These are phyloP conservation scores for Leptobrachium ailaonicum DNA, from an alignment of 2,113 vertebrate species.

Conservation along the genomic window DNA sequence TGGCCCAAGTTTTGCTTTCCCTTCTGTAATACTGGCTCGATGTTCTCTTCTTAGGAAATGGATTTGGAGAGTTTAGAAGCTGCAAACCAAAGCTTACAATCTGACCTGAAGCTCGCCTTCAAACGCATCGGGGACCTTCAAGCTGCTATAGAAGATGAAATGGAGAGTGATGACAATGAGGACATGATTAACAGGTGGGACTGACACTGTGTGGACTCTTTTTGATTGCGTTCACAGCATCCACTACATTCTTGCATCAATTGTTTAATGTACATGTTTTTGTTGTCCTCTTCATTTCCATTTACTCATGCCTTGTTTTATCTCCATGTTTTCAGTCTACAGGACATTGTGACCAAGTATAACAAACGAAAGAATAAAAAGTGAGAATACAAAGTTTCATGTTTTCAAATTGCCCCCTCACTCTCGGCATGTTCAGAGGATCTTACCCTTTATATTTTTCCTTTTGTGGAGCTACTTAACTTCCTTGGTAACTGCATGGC, in stretches of 20 bases:
- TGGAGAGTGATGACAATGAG: slow-evolving; percentile 97
- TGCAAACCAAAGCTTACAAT: slow-evolving; percentile 95
- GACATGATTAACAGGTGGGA: slow-evolving; percentile 95
- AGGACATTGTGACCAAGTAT: slow-evolving; percentile 99
- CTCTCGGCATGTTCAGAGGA: slow-evolving; percentile 48
- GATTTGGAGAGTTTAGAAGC: slow-evolving; percentile 95
- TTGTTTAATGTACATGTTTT: background rate
- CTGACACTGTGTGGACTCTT: background rate
- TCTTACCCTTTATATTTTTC: slow-evolving; percentile 50
- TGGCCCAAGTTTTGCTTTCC: too few species aligned
- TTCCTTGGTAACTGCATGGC: slow-evolving; percentile 39
- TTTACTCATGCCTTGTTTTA: slow-evolving; percentile 52
- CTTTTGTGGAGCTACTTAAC: slow-evolving; percentile 52
- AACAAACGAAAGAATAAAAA: slow-evolving; percentile 96
- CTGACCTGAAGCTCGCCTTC: slow-evolving; percentile 95
- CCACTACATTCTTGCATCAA: background rate
- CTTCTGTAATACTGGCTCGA: background rate
- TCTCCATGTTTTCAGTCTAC: slow-evolving; percentile 79
- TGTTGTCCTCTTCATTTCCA: slow-evolving; percentile 25
- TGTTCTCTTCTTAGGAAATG: slow-evolving; percentile 79
- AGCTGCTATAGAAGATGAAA: slow-evolving; percentile 96
- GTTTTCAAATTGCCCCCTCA: slow-evolving; percentile 54
- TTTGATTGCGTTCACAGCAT: too few species aligned
- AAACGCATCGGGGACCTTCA: slow-evolving; percentile 97
- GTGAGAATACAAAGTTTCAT: slow-evolving; percentile 78